Conservation (phyloP, 1,140 invertebrate genomes). For the Drosophila bipectinata region DNA sequence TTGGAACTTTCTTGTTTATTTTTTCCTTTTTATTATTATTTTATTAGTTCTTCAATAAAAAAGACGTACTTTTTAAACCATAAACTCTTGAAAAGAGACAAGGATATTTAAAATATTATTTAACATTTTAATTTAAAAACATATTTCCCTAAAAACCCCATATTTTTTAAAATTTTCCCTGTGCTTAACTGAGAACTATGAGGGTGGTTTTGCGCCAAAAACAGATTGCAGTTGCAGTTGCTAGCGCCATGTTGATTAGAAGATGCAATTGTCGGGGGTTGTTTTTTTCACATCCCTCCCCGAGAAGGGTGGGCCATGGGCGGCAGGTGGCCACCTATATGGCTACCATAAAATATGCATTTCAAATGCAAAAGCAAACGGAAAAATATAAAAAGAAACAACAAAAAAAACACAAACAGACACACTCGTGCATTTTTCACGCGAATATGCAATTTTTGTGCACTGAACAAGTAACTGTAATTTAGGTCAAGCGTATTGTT, state of each 20-base stretch:
- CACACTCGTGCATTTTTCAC: constrained; percentile 10
- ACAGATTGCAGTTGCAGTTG: constrained; percentile 34
- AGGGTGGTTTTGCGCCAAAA: constrained; percentile 31
- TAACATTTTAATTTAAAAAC: neutral
- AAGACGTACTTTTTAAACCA: no score
- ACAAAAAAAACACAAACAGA: constrained; percentile 20
- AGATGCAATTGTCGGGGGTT: constrained; percentile 59
- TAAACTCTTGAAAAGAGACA: no score
- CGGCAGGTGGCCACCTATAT: constrained; percentile 61
- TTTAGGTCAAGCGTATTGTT: constrained; percentile 84
- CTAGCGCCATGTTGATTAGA: constrained; percentile 47
- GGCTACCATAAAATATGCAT: constrained; percentile 67
- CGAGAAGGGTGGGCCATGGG: constrained; percentile 3
- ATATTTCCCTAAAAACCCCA: no score
- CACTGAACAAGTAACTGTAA: constrained; percentile 81
- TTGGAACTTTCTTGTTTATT: no score
- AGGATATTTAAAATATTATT: neutral
- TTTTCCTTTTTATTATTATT: no score
- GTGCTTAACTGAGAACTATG: neutral
- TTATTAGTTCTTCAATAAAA: no score
- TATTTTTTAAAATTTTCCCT: neutral
- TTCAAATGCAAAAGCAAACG: constrained; percentile 57
- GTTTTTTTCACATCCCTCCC: constrained; percentile 14
- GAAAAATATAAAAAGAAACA: constrained; percentile 31
- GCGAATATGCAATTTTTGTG: constrained; percentile 51